Evolutionary conservation across 2,888 invertebrate species (phyloP).

Genomic region (Bellardia bayeri): DNA sequence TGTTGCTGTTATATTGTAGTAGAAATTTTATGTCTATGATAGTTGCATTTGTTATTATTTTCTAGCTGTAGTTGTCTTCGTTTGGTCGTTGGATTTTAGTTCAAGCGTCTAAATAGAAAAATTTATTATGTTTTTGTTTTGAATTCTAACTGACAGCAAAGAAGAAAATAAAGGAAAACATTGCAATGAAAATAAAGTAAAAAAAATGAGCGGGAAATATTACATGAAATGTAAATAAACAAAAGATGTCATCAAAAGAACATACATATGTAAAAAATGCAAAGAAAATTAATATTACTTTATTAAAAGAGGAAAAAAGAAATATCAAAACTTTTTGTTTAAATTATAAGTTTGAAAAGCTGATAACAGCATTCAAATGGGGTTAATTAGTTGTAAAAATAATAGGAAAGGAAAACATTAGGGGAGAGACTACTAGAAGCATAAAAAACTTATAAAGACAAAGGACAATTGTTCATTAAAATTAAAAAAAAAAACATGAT

Average conservation of each 20-base stretch:
- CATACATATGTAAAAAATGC: background rate
- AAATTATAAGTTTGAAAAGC: background rate
- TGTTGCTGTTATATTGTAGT: background rate
- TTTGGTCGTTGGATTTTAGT: slow-evolving; percentile 14
- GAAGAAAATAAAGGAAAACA: background rate
- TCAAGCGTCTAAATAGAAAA: slow-evolving; percentile 40
- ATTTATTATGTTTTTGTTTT: slow-evolving; percentile 49
- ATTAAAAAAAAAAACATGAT: no score
- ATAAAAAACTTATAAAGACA: no score
- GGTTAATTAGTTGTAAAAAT: slow-evolving; percentile 8
- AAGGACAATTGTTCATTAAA: no score
- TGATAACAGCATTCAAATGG: background rate
- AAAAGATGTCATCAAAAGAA: slow-evolving; percentile 28
- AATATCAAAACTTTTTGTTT: background rate
- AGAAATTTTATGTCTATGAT: background rate
- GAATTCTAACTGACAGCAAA: slow-evolving; percentile 63
- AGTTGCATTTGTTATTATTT: slow-evolving; percentile 5
- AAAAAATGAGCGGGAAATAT: slow-evolving; percentile 56
- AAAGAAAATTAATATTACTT: background rate
- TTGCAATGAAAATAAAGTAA: background rate
- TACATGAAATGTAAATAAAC: slow-evolving; percentile 46
- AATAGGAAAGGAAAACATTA: background rate
- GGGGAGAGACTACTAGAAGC: background rate
- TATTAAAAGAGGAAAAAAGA: background rate
- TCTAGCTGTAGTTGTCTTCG: background rate